A percentile compares a stretch with the other conserved stretches of the same genome.
Conservation (phyloP, 2,888 invertebrate genomes). For the Cabera pusaria region DNA sequence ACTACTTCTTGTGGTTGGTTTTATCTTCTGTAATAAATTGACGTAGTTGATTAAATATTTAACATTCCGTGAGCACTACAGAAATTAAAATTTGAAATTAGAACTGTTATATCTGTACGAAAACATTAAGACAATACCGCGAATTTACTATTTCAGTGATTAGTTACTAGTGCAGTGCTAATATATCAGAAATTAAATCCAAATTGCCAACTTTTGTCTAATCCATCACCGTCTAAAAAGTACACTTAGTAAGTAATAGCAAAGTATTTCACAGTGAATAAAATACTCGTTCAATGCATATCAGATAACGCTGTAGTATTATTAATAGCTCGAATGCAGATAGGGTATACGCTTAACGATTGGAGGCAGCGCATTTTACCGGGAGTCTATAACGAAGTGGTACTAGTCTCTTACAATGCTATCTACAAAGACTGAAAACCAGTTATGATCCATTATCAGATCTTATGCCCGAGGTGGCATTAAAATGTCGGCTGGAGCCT, state of each 20-base stretch:
- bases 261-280: slow-evolving; percentile 38
- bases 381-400: slow-evolving; percentile 76
- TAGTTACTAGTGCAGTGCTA: too few species aligned
- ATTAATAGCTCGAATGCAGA: slow-evolving; percentile 71
- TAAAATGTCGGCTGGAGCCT: slow-evolving; percentile 60
- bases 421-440: slow-evolving; percentile 72
- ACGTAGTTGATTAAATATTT: too few species aligned
- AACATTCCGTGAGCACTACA: too few species aligned
- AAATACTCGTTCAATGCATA: slow-evolving; percentile 54
- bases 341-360: slow-evolving; percentile 66
- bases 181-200: too few species aligned
- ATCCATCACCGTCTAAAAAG: too few species aligned
- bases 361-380: slow-evolving; percentile 63
- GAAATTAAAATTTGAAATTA: too few species aligned
- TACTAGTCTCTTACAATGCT: slow-evolving; percentile 78
- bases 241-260: slow-evolving; percentile 33
- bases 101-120: too few species aligned
- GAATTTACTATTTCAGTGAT: too few species aligned
- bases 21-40: too few species aligned
- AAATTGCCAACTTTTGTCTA: too few species aligned
- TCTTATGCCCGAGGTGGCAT: slow-evolving; percentile 76
- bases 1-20: too few species aligned
- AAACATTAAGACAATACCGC: too few species aligned
- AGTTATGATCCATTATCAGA: slow-evolving; percentile 81
- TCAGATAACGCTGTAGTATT: slow-evolving; percentile 70